Evolutionary conservation across 2,113 vertebrate genomes (phyloP), one percentile per base, ranked within the genome.

Genomic region (Eidolon helvum): DNA sequence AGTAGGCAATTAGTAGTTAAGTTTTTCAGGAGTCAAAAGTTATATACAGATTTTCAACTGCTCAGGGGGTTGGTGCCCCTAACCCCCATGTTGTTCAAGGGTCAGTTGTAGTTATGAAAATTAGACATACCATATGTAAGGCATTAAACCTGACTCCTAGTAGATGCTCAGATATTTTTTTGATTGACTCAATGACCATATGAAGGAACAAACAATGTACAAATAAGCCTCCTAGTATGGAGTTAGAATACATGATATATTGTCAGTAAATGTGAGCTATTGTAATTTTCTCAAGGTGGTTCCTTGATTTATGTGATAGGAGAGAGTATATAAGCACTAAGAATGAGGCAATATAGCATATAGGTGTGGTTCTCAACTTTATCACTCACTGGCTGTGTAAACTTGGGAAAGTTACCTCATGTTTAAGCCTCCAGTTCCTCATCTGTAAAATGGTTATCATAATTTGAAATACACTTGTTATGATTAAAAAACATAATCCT

Each of bases 341-440:
- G 30, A 90, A 57, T 68, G 87, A 97, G 65, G 15, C 33, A 43
- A 0, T 71, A 38, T 59, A 63, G 19, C 55, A 33, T 72, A 72
- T 45, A 80, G 24, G 7, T 82, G 4, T 8, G 55, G 77, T 65
- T 94, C 79, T 91, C 55, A 91, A 26, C 53, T 89, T 86, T 71
- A 65, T 95, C 33, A 88, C 16, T 95, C 11, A 63, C 28, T 74
- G 40, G 43, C 14, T 94, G 0, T 92, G 10, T 75, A 80, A 87
- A 24, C 21, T 83, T 87, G 33, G 40, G 38, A 75, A 72, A 88
- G 69, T 83, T 87, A 80, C 15, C 59, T 91, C 21, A 68, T 84
- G 26, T 50, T 87, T 87, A 94, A 92, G 38, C 30, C 61, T 95
- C 45, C 10, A 69, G 22, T 53, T 93, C 93, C 88, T 91, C 28